phyloP scores from a whole-genome alignment of 1,140 invertebrate species.

The Bactericera cockerelli region DNA sequence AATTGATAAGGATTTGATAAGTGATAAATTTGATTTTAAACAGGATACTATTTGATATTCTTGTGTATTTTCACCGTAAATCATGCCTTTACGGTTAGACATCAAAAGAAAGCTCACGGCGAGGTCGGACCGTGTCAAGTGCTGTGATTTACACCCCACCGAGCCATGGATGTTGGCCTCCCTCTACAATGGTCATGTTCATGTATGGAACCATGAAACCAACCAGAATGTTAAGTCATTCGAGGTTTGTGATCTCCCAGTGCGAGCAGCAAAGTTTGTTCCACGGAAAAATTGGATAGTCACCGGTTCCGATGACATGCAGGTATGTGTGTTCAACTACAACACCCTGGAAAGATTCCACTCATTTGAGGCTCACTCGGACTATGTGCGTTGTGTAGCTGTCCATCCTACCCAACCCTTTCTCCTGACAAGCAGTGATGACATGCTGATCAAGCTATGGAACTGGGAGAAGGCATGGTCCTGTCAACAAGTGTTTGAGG shows the following conservation, averaged over 20 bases:
- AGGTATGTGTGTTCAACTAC: constrained; percentile 94
- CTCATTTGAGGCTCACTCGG: constrained; percentile 94
- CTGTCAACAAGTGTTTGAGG: constrained; percentile 93
- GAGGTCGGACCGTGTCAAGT: constrained; percentile 94
- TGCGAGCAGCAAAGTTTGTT: constrained; percentile 89
- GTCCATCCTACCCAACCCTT: constrained; percentile 96
- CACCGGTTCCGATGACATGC: constrained; percentile 93
- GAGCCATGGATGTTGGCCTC: constrained; percentile 98
- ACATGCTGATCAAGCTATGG: constrained; percentile 98
- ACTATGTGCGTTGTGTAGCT: constrained; percentile 92
- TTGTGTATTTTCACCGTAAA: too few relatives aligned
- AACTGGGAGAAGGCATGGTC: constrained; percentile 99
- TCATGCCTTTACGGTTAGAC: constrained; percentile 81
- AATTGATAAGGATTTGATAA: too few relatives aligned
- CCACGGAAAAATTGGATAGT: constrained; percentile 97
- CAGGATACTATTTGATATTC: too few relatives aligned
- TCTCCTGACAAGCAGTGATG: constrained; percentile 93
- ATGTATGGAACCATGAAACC: constrained; percentile 97
- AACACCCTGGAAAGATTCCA: constrained; percentile 94
- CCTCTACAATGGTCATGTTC: constrained; percentile 96
- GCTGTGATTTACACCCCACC: constrained; percentile 89
- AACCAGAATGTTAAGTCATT: constrained; percentile 88
- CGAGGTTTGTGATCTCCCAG: constrained; percentile 92
- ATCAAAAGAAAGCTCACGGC: constrained; percentile 95
- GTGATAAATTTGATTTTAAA: too few relatives aligned